A percentile compares a stretch with the other conserved stretches of the same genome.
Conservation (phyloP, 2,113 vertebrate species). For the Saguinus imperator region DNA sequence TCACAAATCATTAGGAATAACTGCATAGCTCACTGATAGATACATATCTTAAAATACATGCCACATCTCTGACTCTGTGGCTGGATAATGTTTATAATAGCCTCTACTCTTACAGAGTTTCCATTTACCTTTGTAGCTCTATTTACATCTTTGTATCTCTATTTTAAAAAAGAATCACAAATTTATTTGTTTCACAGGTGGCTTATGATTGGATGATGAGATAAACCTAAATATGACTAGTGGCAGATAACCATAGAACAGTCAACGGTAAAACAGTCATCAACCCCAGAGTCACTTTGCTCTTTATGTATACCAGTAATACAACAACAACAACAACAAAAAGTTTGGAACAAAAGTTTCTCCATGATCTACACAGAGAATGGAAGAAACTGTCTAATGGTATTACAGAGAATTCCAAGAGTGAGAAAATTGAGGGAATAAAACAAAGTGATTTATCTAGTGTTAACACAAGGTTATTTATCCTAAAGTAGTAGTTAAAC, state of each 20-base stretch:
- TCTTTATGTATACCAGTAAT: slow-evolving; percentile 48
- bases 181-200: slow-evolving; percentile 57
- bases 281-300: slow-evolving; percentile 51
- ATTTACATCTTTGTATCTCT: neutral
- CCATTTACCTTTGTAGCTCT: neutral
- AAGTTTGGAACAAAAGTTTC: slow-evolving; percentile 51
- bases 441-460: neutral
- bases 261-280: slow-evolving; percentile 40
- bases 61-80: neutral
- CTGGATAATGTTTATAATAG: slow-evolving; percentile 36
- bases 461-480: neutral
- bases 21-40: neutral
- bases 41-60: neutral
- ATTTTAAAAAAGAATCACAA: neutral
- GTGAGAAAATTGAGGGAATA: slow-evolving; percentile 50
- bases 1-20: neutral
- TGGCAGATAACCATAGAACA: slow-evolving; percentile 62
- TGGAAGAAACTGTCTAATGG: neutral
- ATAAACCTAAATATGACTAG: neutral
- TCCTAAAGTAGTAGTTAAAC: slow-evolving; percentile 41
- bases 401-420: slow-evolving; percentile 2
- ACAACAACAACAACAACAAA: slow-evolving; percentile 20
- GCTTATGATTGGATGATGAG: neutral
- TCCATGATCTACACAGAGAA: slow-evolving; percentile 20
- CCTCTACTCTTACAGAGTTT: neutral